Base-by-base conservation (phyloP, 2,888 invertebrate species). In the Ctenicera cuprea region DNA sequence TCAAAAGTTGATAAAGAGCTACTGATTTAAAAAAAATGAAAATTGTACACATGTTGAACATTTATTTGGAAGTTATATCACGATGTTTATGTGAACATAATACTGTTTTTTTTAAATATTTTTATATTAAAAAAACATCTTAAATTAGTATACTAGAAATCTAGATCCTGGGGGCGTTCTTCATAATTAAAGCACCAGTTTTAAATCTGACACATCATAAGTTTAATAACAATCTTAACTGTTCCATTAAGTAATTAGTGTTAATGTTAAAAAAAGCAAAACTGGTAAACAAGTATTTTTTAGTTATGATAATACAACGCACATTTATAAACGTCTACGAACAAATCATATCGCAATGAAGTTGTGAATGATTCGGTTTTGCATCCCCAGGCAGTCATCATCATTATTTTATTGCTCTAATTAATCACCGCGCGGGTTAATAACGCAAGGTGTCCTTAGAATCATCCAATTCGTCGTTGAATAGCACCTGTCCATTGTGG, bases 401-500 rank as follows among this genome's bases (percentile, higher is more conserved):
- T 52, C 61, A 59, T 63, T 64, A 71, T 45, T 38, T 68, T 45
- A 68, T 62, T 67, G 54, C 43, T 43, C 61, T 52, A 54, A 73
- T 68, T 68, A 63, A 63, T 68, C 67, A 54, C 61, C 30, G n/a
- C 30, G 41, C 43, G 12, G 20, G 45, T 30, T 62, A 61, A 37
- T 69, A 61, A 48, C 45, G 50, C 69, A 50, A 69, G 69, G 50
- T 62, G 70, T 64, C 64, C 12, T 30, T 38, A 45, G 41, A 70
- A 52, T 52, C 14, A 64, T 69, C 37, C 22, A n/a, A 38, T 54
- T 16, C 50, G 26, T 63, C 18, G 26, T 45, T 70, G 22, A 70
- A 70, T 41, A 63, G 52, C 70, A 70, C 63, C 70, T 54, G 52
- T 70, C 64, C 41, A 43, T 50, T 70, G 63, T 70, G 70, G 63